Percentiles rank a stretch among this genome's conserved stretches.
Conservation (phyloP, 2,888 invertebrate genomes). For the Quadroppia sp. region DNA sequence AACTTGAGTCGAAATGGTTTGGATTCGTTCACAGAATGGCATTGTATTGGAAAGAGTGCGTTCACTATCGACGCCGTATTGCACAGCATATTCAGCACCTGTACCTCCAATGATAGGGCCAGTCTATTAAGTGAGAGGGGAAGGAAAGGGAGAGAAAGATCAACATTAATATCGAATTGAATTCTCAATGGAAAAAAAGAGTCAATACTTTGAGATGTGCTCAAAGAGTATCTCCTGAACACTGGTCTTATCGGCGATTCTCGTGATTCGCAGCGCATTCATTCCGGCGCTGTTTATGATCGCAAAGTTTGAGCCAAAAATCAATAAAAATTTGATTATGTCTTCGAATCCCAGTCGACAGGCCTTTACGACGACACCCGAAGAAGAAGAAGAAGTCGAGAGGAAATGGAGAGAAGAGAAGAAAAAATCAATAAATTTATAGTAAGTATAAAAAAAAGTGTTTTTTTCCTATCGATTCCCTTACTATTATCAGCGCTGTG, state of each 20-base stretch:
- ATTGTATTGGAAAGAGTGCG: conserved; percentile 53
- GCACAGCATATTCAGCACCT: conserved; percentile 51
- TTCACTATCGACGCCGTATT: conserved; percentile 51
- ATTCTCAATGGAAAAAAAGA: not conserved
- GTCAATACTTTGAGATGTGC: conserved; percentile 50
- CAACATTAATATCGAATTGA: not conserved
- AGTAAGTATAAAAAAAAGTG: too few relatives aligned
- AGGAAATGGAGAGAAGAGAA: too few relatives aligned
- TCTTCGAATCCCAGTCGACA: conserved; percentile 51
- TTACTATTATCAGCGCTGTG: conserved; percentile 53
- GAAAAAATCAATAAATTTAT: too few relatives aligned
- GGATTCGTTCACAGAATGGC: conserved; percentile 52
- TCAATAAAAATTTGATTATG: conserved; percentile 51
- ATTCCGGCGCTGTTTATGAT: conserved; percentile 49
- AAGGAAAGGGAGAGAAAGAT: conserved; percentile 12
- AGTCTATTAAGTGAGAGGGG: conserved; percentile 49
- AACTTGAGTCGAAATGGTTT: conserved; percentile 19
- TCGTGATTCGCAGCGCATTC: conserved; percentile 51
- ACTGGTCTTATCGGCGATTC: conserved; percentile 48
- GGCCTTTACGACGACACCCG: too few relatives aligned
- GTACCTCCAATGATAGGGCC: conserved; percentile 51
- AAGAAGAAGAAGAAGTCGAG: too few relatives aligned
- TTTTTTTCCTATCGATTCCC: too few relatives aligned
- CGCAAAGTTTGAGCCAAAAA: conserved; percentile 52
- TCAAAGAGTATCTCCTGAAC: conserved; percentile 50